Base-by-base conservation (phyloP, 2,113 vertebrate genomes). In the Procavia capensis region DNA sequence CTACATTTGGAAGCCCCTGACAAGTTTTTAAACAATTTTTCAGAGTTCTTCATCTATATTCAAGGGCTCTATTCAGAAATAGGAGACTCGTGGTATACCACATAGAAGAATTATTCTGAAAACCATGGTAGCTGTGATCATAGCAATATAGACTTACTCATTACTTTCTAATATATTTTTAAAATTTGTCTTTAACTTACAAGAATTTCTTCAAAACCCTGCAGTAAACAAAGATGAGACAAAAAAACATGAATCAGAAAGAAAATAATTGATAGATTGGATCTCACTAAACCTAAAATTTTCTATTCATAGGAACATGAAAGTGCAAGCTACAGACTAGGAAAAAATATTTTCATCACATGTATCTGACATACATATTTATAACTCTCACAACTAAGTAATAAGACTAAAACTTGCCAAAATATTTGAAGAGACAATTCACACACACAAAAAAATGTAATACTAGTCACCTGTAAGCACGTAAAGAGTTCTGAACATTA, bases 381-480 rank as follows among this genome's bases (percentile, higher is more conserved):
- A 36, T 34, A 88, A 83, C 9, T 43, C n/a, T 87, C 39, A 19
- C 45, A 76, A 63, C 24, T 90, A 61, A 36, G 22, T 70, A 86
- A 3, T 47, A 75, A 80, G 17, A 90, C 9, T 75, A 76, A 94
- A 90, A 93, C 27, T 86, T 90, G 29, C 47, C 75, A 86, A 84
- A 93, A 83, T 83, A 81, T 84, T 79, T 57, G 75, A 90, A 41
- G n/a, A 47, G 47, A 83, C 0, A 59, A 45, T 82, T 85, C 36
- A 59, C 39, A 93, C n/a, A n/a, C n/a, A n/a, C n/a, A 93, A 6
- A 95, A 16, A 1, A 83, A 47, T 74, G 47, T 29, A 84, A 43
- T 54, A 63, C 4, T 24, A 68, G 85, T 70, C 7, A 27, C 39
- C 29, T 43, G 34, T 83, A 79, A 84, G 43, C 54, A 57, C 50